phyloP scores from a whole-genome alignment of 2,113 vertebrate genomes.

The Myotis brandtii region DNA sequence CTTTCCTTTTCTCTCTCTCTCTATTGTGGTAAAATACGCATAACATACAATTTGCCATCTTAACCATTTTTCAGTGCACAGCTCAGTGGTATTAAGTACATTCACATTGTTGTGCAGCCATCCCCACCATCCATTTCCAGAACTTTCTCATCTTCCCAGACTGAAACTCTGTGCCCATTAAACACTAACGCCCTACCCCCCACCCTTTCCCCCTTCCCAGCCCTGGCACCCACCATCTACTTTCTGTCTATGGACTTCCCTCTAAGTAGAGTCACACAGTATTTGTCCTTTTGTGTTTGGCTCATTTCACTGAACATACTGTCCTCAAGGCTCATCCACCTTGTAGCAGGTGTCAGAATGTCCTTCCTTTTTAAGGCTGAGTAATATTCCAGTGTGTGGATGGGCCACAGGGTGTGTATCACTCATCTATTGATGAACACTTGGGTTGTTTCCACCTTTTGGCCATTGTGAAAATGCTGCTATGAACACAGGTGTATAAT shows the following conservation, averaged over 20 bases:
- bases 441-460: not conserved
- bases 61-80: not conserved
- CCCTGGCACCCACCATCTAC: not conserved
- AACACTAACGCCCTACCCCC: fast-evolving
- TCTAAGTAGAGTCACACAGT: not conserved
- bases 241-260: not conserved
- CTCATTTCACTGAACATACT: not conserved
- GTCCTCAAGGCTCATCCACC: not conserved
- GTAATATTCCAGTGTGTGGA: fast-evolving
- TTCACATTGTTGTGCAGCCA: fast-evolving
- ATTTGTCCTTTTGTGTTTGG: not conserved
- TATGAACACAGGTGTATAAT: not conserved
- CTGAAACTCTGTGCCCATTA: not conserved
- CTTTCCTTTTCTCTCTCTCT: not conserved
- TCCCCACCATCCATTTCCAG: not conserved
- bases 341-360: not conserved
- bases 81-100: not conserved
- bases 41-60: not conserved
- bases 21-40: not conserved
- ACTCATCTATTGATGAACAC: fast-evolving
- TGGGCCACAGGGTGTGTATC: not conserved
- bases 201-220: not conserved
- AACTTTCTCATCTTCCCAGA: not conserved
- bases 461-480: not conserved
- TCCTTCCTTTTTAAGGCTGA: not conserved